phyloP scores from a whole-genome alignment of 1,140 invertebrate species.

The Coelopa frigida region DNA sequence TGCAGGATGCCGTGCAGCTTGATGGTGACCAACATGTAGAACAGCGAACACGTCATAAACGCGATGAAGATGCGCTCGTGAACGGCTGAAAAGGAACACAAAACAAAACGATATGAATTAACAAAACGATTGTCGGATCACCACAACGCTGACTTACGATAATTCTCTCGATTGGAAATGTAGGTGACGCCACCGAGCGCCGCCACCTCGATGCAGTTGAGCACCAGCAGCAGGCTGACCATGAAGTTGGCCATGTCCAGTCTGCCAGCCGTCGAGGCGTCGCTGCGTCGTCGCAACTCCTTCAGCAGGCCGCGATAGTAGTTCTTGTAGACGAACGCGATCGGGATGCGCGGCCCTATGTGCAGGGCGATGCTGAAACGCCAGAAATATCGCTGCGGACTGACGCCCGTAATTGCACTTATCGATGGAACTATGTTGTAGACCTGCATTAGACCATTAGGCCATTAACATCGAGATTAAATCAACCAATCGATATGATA shows the following conservation, averaged over 20 bases:
- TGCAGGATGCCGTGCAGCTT: slow-evolving; percentile 35
- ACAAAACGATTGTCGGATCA: not conserved
- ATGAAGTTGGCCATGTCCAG: slow-evolving; percentile 54
- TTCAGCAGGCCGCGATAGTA: slow-evolving; percentile 66
- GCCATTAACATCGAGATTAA: no score
- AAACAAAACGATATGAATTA: slow-evolving; percentile 5
- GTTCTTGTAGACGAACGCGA: slow-evolving; percentile 74
- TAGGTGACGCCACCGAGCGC: slow-evolving; percentile 82
- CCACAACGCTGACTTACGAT: slow-evolving; percentile 69
- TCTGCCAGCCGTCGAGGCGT: slow-evolving; percentile 48
- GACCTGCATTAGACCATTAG: slow-evolving; percentile 64
- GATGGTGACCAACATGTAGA: slow-evolving; percentile 65
- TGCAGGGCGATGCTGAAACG: slow-evolving; percentile 83
- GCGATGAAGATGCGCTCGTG: slow-evolving; percentile 89
- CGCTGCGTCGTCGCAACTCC: slow-evolving; percentile 44
- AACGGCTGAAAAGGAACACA: slow-evolving; percentile 60
- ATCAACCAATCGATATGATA: no score
- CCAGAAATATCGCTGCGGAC: slow-evolving; percentile 88
- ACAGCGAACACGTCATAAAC: slow-evolving; percentile 81
- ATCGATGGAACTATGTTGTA: slow-evolving; percentile 88
- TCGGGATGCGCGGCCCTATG: slow-evolving; percentile 76
- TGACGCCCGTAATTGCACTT: slow-evolving; percentile 84
- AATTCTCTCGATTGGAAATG: slow-evolving; percentile 89
- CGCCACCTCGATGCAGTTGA: slow-evolving; percentile 77
- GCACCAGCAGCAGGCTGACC: slow-evolving; percentile 70